Conservation (phyloP, 2,888 invertebrate genomes). For the Cephus pulcher region DNA sequence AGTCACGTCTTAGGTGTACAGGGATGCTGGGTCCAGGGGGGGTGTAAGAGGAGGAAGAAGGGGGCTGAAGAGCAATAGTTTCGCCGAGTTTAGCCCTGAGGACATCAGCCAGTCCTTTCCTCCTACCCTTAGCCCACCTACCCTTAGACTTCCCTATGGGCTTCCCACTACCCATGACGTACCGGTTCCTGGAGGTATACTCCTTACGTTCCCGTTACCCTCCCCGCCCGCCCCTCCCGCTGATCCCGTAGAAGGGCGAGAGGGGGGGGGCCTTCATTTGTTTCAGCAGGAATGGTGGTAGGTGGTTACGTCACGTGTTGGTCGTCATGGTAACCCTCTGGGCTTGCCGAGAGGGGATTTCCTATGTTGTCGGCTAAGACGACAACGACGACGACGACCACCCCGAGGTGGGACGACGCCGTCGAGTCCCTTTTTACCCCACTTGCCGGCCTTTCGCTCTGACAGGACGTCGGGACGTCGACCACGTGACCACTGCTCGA, state of each 20-base stretch:
- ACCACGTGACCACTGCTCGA: constrained; percentile 19
- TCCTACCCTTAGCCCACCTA: constrained; percentile 8
- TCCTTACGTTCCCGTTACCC: constrained; percentile 7
- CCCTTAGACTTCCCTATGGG: no score
- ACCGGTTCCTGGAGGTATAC: not conserved
- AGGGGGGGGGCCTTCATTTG: constrained; percentile 62
- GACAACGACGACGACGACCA: constrained; percentile 28
- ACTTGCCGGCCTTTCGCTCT: constrained; percentile 16
- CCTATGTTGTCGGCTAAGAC: constrained; percentile 62
- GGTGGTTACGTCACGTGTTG: constrained; percentile 66
- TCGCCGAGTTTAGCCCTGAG: constrained; percentile 53
- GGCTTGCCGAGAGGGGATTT: constrained; percentile 63
- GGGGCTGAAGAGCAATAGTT: constrained; percentile 46
- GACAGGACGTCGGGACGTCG: constrained; percentile 13
- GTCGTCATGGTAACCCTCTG: constrained; percentile 65
- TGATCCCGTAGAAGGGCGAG: constrained; percentile 40
- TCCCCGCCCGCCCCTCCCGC: constrained; percentile 28
- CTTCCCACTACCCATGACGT: constrained; percentile 12
- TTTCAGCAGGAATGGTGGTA: constrained; percentile 62
- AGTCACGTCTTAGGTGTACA: not conserved
- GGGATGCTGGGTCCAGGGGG: not conserved
- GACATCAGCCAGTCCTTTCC: constrained; percentile 45
- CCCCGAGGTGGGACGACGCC: constrained; percentile 29
- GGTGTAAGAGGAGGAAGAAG: not conserved
- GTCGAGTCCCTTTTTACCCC: constrained; percentile 1